Evolutionary conservation across 2,113 vertebrate species (phyloP).

Genomic region (Semicossyphus pulcher): DNA sequence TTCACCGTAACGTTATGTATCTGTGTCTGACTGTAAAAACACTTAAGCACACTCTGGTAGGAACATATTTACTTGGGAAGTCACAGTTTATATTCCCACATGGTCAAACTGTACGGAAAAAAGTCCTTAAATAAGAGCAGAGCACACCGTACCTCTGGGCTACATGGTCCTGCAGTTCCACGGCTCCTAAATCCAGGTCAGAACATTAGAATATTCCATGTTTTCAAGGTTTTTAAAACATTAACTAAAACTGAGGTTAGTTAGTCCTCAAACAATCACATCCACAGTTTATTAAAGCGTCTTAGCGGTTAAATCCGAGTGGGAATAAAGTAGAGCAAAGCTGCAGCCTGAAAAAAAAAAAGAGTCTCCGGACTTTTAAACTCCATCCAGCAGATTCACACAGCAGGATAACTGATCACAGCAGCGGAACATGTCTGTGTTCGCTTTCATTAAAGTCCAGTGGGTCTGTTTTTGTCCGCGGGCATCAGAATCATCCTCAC

Average conservation of each 20-base stretch:
- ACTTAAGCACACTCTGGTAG: no score
- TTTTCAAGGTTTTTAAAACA: background rate
- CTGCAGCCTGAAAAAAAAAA: constrained; percentile 4
- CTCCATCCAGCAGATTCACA: background rate
- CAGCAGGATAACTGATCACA: background rate
- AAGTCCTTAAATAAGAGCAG: background rate
- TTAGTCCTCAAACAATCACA: background rate
- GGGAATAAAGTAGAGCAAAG: constrained; percentile 13
- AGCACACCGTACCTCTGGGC: constrained; percentile 26
- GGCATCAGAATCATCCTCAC: background rate
- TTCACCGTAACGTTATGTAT: background rate
- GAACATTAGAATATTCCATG: background rate
- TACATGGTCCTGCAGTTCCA: background rate
- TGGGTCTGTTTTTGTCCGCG: background rate
- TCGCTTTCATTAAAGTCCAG: no score
- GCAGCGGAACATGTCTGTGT: background rate
- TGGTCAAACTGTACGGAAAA: background rate
- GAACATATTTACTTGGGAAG: background rate
- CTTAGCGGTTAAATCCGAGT: background rate
- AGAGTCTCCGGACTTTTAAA: background rate
- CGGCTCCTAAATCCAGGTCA: background rate
- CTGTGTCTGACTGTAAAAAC: background rate
- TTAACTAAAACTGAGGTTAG: background rate
- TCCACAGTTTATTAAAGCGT: background rate
- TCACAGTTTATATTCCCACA: background rate